phyloP scores from a whole-genome alignment of 2,797 vertebrate genomes.

The Pyrrhura leucotis region DNA sequence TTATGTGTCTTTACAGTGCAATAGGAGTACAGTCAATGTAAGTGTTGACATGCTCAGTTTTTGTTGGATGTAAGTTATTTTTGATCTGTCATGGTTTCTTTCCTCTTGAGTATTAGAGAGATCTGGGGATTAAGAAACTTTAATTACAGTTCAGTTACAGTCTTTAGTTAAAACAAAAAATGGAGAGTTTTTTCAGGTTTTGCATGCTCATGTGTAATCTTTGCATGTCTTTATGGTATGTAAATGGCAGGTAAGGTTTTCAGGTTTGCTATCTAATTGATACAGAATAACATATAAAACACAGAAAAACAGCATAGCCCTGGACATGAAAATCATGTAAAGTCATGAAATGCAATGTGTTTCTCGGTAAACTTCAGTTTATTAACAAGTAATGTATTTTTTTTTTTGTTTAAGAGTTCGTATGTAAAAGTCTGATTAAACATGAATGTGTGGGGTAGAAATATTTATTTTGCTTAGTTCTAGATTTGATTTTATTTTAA shows the following conservation, averaged over 20 bases:
- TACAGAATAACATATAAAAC: background rate
- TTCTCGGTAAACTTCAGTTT: background rate
- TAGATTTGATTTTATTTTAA: slow-evolving; percentile 10
- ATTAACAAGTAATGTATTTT: background rate
- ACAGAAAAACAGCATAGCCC: background rate
- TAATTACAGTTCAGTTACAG: background rate
- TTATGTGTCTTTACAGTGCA: background rate
- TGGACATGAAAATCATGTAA: background rate
- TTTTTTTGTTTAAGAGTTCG: background rate
- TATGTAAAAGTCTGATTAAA: background rate
- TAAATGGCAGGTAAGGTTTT: background rate
- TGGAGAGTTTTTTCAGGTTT: background rate
- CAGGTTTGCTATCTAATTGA: background rate
- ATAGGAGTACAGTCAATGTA: background rate
- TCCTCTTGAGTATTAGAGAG: background rate
- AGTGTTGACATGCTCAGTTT: background rate
- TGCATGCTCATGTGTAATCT: background rate
- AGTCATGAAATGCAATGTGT: background rate
- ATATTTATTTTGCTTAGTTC: background rate
- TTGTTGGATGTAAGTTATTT: background rate
- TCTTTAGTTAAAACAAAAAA: background rate
- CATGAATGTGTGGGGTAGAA: background rate
- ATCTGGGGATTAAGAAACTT: background rate
- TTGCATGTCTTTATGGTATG: background rate
- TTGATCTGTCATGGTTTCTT: background rate